A percentile compares a stretch with the other conserved stretches of the same genome.
Evolutionary conservation across 2,113 vertebrate species (phyloP).

Genomic region (Electrona antarctica): DNA sequence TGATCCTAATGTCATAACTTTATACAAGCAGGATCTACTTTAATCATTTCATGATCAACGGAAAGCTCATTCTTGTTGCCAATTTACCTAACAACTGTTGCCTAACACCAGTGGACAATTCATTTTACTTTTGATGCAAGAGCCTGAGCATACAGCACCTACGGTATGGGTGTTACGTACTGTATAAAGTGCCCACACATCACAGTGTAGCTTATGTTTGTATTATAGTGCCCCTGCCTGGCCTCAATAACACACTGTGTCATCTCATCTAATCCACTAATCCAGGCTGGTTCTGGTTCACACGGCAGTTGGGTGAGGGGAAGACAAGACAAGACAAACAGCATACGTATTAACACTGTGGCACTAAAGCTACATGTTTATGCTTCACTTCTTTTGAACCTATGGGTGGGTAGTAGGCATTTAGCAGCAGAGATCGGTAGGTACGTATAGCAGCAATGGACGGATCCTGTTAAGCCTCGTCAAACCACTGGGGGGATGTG

Average conservation of each 20-base stretch:
- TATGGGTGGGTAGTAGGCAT: not conserved
- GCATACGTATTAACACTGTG: not conserved
- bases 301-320: constrained; percentile 3
- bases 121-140: too few species aligned
- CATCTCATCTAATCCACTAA: constrained; percentile 75
- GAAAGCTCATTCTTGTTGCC: too few species aligned
- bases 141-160: too few species aligned
- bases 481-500: constrained; percentile 60
- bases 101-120: too few species aligned
- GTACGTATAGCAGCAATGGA: constrained; percentile 18
- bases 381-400: not conserved
- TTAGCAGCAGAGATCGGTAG: not conserved
- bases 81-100: too few species aligned
- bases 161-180: not conserved
- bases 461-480: constrained; percentile 31
- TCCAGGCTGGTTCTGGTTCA: constrained; percentile 52
- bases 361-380: not conserved
- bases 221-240: constrained; percentile 2
- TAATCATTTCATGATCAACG: too few species aligned
- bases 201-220: constrained; percentile 27
- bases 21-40: too few species aligned
- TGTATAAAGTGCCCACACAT: constrained; percentile 25
- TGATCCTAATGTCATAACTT: too few species aligned
- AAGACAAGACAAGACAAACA: constrained; percentile 5
- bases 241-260: constrained; percentile 43